These are phyloP conservation scores for Moxostoma hubbsi DNA, from an alignment of 2,797 vertebrate species.

Conservation along the genomic window DNA sequence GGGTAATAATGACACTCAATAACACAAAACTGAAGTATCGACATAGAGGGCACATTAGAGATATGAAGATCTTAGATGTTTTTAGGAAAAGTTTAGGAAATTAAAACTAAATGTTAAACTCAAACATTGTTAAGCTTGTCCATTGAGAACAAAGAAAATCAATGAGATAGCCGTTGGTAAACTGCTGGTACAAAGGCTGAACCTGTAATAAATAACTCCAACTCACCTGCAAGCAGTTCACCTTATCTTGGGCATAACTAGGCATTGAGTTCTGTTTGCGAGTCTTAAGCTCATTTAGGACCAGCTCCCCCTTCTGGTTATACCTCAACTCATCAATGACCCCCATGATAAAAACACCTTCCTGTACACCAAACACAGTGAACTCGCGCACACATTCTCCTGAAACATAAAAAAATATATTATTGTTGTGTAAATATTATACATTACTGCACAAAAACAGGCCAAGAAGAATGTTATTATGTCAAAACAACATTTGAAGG, in stretches of 20 bases:
- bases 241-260: constrained; percentile 64
- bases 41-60: too few relatives aligned
- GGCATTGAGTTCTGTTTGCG: constrained; percentile 59
- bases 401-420: constrained; percentile 31
- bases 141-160: neutral
- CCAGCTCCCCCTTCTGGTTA: constrained; percentile 72
- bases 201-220: neutral
- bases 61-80: too few relatives aligned
- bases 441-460: neutral
- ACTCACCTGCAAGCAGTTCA: constrained; percentile 71
- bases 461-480: neutral
- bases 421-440: neutral
- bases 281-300: constrained; percentile 71
- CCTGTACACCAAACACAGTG: constrained; percentile 75
- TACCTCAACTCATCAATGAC: constrained; percentile 76
- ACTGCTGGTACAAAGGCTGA: neutral
- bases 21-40: too few relatives aligned
- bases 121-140: neutral
- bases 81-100: too few relatives aligned
- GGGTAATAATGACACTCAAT: too few relatives aligned
- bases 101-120: too few relatives aligned
- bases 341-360: constrained; percentile 73
- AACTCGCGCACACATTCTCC: constrained; percentile 73
- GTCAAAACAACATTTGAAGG: too few relatives aligned
- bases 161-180: neutral